Evolutionary conservation across 2,888 invertebrate species (phyloP), one percentile per base, ranked within the genome.

Genomic region (Cryptus armator): DNA sequence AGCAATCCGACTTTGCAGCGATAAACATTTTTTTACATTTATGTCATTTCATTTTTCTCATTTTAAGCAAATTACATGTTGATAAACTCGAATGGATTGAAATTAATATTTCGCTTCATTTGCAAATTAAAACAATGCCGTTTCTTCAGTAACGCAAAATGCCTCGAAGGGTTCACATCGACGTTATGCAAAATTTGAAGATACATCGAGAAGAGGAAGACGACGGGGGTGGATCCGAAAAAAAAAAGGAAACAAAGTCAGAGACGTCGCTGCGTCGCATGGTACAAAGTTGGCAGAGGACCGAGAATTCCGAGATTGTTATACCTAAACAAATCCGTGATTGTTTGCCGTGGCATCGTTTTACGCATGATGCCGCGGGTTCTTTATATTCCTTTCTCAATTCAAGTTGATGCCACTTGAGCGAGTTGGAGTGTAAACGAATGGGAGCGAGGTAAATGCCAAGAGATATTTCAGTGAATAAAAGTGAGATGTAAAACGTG

Each of bases 301-400:
- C 59, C 32, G n/a, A n/a, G 75, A 82, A 66, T 37, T 66, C 86
- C 84, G 83, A 88, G 91, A 92, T 92, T 92, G 92, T 93, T 93
- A 93, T 92, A 90, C 91, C 92, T 93, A 93, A 93, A 93, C 92
- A 93, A 93, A 93, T 93, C 37, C 91, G 89, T 88, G 90, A 92
- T 92, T 93, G 92, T 93, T 93, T 93, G 93, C 93, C 92, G 92
- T 93, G 93, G 93, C 93, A 92, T 93, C 93, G 93, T 93, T 93
- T 93, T 92, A 93, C 93, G 93, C 93, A 93, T 93, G 93, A 93
- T 90, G 88, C 92, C 90, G 91, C 91, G 85, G 90, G 91, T 92
- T 92, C 93, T 93, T 92, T 93, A 92, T 93, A 92, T 93, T 91
- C 92, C 89, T 91, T 93, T 91, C 91, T 32, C 66, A 90, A 92